Conservation (phyloP, 2,113 vertebrate genomes). For the Myiagra hebetior region DNA sequence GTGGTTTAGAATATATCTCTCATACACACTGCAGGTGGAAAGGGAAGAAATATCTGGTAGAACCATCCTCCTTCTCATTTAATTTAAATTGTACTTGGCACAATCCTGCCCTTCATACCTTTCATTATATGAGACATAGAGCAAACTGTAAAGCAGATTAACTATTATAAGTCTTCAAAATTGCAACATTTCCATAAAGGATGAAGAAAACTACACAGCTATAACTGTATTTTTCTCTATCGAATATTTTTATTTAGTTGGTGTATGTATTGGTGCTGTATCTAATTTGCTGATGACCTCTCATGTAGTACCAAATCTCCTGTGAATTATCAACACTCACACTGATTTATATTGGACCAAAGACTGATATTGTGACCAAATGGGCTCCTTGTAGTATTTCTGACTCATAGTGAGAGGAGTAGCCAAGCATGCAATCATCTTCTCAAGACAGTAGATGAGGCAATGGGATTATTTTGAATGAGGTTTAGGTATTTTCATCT, state of each 20-base stretch:
- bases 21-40: neutral
- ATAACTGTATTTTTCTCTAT: neutral
- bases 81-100: neutral
- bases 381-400: neutral
- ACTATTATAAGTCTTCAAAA: neutral
- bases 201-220: neutral
- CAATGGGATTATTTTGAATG: neutral
- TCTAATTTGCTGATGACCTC: neutral
- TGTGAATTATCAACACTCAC: neutral
- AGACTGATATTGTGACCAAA: neutral
- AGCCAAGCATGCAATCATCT: neutral
- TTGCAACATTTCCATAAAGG: neutral
- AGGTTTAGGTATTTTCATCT: neutral
- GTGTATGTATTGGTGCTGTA: neutral
- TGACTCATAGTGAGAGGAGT: neutral
- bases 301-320: neutral
- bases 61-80: neutral
- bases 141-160: neutral
- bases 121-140: rapidly evolving
- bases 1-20: neutral
- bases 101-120: neutral
- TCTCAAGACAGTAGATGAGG: neutral
- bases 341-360: neutral
- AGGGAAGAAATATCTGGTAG: neutral
- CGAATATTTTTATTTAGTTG: neutral